Percentiles rank a stretch among this genome's conserved stretches.
Conservation (phyloP, 1,140 invertebrate species). For the Brachionus rotundiformis region DNA sequence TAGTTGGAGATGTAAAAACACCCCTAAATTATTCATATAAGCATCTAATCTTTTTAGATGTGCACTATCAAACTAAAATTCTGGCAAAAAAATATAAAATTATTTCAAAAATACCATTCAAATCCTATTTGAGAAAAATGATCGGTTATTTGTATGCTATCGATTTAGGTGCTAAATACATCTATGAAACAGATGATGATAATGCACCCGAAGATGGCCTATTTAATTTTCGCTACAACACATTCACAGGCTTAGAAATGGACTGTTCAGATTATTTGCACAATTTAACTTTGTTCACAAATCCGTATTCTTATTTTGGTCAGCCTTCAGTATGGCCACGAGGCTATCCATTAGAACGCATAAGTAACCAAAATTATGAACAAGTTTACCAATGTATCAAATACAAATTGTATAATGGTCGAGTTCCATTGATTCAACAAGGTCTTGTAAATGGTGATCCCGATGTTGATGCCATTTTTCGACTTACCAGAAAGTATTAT, state of each 20-base stretch:
- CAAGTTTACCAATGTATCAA: neutral
- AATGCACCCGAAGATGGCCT: constrained; percentile 55
- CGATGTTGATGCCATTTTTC: constrained; percentile 60
- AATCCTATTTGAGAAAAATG: constrained; percentile 34
- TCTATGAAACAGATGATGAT: constrained; percentile 62
- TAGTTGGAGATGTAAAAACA: constrained; percentile 57
- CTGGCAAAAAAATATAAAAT: neutral
- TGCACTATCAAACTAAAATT: neutral
- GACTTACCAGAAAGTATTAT: constrained; percentile 55
- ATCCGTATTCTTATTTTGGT: constrained; percentile 60
- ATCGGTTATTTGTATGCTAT: constrained; percentile 33
- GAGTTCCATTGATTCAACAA: constrained; percentile 57
- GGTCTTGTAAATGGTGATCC: constrained; percentile 60
- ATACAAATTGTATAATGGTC: neutral
- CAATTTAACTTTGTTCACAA: constrained; percentile 52
- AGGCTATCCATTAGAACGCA: constrained; percentile 58
- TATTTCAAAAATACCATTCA: neutral
- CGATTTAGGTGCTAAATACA: constrained; percentile 57
- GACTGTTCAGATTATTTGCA: neutral
- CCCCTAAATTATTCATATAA: constrained; percentile 55
- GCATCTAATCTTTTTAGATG: neutral
- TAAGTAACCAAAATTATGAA: constrained; percentile 49
- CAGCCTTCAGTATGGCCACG: constrained; percentile 58
- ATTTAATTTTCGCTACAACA: constrained; percentile 45
- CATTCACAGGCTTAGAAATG: constrained; percentile 46